These are phyloP conservation scores for Drosophila mauritiana DNA, from an alignment of 1,140 invertebrate genomes.

Conservation along the genomic window DNA sequence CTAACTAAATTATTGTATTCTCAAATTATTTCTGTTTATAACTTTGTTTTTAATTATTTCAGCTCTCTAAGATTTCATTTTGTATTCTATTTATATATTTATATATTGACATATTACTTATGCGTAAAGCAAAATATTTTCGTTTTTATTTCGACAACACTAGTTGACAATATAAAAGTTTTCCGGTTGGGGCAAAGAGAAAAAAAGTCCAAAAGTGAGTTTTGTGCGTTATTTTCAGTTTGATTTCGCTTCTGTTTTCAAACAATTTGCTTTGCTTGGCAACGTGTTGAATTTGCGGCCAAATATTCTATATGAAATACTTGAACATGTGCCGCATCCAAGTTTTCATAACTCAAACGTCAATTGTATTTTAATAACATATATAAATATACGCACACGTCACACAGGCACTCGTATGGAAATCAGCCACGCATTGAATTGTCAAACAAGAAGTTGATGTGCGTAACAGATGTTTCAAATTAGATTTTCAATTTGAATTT, in stretches of 20 bases:
- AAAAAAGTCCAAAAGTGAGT: not conserved
- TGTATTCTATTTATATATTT: too few relatives aligned
- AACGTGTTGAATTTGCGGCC: slow-evolving; percentile 4
- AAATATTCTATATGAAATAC: slow-evolving; percentile 12
- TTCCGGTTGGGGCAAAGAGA: not conserved
- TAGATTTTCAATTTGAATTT: not conserved
- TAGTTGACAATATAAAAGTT: slow-evolving; percentile 10
- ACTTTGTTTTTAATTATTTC: too few relatives aligned
- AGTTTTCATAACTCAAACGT: slow-evolving; percentile 52
- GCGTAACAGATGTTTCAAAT: slow-evolving; percentile 22
- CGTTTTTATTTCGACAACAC: not conserved
- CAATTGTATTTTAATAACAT: slow-evolving; percentile 79
- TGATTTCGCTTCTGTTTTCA: slow-evolving; percentile 10
- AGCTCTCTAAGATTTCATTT: too few relatives aligned
- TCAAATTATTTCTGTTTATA: too few relatives aligned
- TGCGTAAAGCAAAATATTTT: not conserved
- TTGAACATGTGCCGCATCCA: slow-evolving; percentile 30
- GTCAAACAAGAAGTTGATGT: slow-evolving; percentile 14
- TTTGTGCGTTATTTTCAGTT: slow-evolving; percentile 11
- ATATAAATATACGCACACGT: slow-evolving; percentile 18
- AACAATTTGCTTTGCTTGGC: slow-evolving; percentile 15
- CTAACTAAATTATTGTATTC: too few relatives aligned
- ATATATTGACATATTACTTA: too few relatives aligned
- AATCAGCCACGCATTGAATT: slow-evolving; percentile 44
- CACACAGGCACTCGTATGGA: not conserved